Base-by-base conservation (phyloP, 2,113 vertebrate species). In the Scomber scombrus region DNA sequence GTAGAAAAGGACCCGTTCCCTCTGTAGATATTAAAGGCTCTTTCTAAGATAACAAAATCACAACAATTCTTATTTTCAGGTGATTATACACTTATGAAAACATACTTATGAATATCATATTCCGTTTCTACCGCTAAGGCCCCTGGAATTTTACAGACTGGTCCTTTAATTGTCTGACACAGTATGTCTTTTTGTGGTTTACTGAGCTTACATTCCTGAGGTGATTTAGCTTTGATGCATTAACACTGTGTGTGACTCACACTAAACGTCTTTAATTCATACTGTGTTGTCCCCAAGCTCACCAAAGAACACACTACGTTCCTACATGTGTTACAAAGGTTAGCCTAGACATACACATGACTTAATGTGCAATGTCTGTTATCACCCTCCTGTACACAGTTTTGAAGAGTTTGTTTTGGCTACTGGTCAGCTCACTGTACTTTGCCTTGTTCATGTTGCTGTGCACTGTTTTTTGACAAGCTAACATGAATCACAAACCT, bases 211-310 rank as follows among this genome's bases (percentile, higher is more conserved):
- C 31, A 43, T 58, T 73, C 52, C 51, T 16, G 46, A 63, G 62
- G 14, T 82, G 62, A 67, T 66, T 67, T 57, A 66, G 11, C 47
- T 58, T 19, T 2, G 0, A 19, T 50, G 54, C 26, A 51, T 71
- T 11, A 45, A 62, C 61, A 34, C 29, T 50, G 57, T 75, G 31
- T 6, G 15, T 72, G 45, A 73, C 21, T 26, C 2, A 26, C 23
- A 26, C 40, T 49, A 64, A 79, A 67, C 66, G 40, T 23, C 75
- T 72, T 21, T 16, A 70, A 57, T 62, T 57, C n/a, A 50, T 67
- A 18, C 31, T 45, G 49, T 47, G 21, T 51, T 49, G 65, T 75
- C 73, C 19, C 71, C 1, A 8, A 21, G n/a, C 29, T 66, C 29
- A 40, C 18, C 3, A 55, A 49, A n/a, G 6, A 72, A 29, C 14